Evolutionary conservation across 2,113 vertebrate species (phyloP).

Genomic region (Balaenoptera acutorostrata): DNA sequence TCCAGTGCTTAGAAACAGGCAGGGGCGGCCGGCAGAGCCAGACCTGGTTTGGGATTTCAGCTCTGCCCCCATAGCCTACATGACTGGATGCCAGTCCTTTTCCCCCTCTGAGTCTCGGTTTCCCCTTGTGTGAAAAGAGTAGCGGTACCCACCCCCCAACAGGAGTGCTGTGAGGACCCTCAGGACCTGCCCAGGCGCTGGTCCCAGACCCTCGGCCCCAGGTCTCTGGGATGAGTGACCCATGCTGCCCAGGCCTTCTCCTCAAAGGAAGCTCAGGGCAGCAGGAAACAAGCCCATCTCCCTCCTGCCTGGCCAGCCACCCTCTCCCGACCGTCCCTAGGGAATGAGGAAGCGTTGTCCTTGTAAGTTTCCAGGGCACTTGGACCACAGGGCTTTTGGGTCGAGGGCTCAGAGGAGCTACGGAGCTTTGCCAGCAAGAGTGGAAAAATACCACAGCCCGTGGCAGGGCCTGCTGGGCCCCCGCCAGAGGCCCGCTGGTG

Average conservation of each 20-base stretch:
- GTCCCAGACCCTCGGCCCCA: not conserved
- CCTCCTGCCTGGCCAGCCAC: not conserved
- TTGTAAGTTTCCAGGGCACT: not conserved
- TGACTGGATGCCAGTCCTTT: not conserved
- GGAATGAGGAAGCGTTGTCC: not conserved
- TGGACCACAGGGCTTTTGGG: constrained; percentile 10
- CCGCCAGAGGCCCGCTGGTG: constrained; percentile 53
- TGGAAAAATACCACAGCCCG: constrained; percentile 42
- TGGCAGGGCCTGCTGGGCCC: constrained; percentile 45
- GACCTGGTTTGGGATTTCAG: not conserved
- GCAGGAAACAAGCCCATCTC: not conserved
- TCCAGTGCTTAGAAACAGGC: not conserved
- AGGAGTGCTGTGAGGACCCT: not conserved
- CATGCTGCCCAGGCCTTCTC: not conserved
- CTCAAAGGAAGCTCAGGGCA: not conserved
- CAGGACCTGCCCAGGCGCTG: not conserved
- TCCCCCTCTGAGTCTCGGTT: not conserved
- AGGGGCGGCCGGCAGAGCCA: not conserved
- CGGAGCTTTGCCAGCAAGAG: not conserved
- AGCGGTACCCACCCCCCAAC: rapidly evolving
- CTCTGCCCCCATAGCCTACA: not conserved
- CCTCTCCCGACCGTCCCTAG: not conserved
- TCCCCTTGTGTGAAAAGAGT: not conserved
- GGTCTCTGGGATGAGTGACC: not conserved
- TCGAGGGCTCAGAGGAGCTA: not conserved